Evolutionary conservation across 2,888 invertebrate genomes (phyloP).

Genomic region (Tiliacea citrago): DNA sequence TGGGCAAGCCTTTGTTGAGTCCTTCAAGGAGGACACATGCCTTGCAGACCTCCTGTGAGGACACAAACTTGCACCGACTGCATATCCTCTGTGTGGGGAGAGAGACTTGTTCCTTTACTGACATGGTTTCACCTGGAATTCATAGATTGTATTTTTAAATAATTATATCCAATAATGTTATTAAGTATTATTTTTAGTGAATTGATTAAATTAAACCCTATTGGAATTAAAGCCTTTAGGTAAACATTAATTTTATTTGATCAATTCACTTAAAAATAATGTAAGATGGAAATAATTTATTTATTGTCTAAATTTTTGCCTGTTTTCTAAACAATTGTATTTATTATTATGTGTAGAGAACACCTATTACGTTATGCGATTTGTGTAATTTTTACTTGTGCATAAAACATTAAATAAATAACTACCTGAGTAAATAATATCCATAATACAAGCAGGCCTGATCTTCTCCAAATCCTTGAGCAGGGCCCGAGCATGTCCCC

Average conservation of each 20-base stretch:
- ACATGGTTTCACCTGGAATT: constrained; percentile 94
- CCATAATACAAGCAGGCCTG: constrained; percentile 97
- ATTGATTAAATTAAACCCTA: too few relatives aligned
- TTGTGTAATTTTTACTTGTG: neutral
- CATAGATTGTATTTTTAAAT: neutral
- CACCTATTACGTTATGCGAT: neutral
- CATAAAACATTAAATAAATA: neutral
- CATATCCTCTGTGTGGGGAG: constrained; percentile 96
- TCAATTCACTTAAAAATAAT: neutral
- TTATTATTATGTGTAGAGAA: too few relatives aligned
- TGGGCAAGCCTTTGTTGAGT: constrained; percentile 97
- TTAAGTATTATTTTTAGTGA: too few relatives aligned
- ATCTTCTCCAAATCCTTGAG: constrained; percentile 99
- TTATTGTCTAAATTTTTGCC: neutral
- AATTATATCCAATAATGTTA: too few relatives aligned
- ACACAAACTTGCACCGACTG: constrained; percentile 96
- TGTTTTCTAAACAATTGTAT: neutral
- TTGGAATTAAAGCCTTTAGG: too few relatives aligned
- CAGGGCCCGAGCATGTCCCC: constrained; percentile 97
- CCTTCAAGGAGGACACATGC: constrained; percentile 99
- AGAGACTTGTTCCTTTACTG: constrained; percentile 95
- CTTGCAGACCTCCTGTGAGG: constrained; percentile 98
- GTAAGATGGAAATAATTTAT: neutral
- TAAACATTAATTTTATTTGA: neutral
- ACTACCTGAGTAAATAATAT: constrained; percentile 96